Evolutionary conservation across 2,113 vertebrate species (phyloP).

Genomic region (Laterallus jamaicensis): DNA sequence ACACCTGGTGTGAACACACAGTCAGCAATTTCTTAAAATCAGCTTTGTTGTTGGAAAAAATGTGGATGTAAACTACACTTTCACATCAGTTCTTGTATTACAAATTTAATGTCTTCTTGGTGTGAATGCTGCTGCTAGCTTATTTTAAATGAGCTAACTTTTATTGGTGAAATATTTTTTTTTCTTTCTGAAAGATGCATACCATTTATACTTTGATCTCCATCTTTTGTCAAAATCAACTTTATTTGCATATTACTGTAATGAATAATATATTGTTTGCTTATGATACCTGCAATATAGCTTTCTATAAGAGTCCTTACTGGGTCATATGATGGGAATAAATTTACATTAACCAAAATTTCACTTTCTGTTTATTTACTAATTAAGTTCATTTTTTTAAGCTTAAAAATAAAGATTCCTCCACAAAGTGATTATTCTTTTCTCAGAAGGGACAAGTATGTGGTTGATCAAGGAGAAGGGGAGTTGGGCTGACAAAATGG

Average conservation of each 20-base stretch:
- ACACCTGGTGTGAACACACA: neutral
- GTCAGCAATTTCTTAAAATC: neutral
- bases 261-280: constrained; percentile 40
- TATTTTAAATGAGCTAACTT: neutral
- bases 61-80: neutral
- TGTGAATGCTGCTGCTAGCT: neutral
- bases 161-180: neutral
- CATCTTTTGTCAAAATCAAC: constrained; percentile 7
- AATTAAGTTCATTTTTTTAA: neutral
- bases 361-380: neutral
- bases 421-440: neutral
- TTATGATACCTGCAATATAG: constrained; percentile 24
- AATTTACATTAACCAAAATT: neutral
- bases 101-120: neutral
- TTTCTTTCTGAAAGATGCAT: neutral
- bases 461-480: neutral
- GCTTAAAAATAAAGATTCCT: neutral
- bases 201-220: neutral
- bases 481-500: neutral
- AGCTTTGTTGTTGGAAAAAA: neutral
- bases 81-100: neutral
- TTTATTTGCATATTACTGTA: constrained; percentile 37
- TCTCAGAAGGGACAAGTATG: neutral
- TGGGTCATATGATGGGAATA: neutral
- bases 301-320: constrained; percentile 3